A percentile compares a stretch with the other conserved stretches of the same genome.
Evolutionary conservation across 2,888 invertebrate species (phyloP).

Genomic region (Cryptus armator): DNA sequence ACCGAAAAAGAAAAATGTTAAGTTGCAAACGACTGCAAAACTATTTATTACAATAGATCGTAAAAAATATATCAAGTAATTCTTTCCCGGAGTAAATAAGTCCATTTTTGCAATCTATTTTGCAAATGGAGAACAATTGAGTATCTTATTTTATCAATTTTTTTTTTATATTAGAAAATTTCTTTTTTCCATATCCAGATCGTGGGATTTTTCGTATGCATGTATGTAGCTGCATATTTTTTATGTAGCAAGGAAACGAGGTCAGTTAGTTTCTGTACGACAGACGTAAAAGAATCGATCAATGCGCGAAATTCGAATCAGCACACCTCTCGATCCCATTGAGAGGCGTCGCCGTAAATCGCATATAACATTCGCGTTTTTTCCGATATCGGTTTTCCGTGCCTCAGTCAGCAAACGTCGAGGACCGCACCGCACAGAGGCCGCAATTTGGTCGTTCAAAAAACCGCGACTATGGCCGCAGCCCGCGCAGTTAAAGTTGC

Average conservation of each 20-base stretch:
- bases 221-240: slow-evolving; percentile 7
- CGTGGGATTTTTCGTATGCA: not conserved
- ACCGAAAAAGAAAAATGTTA: not conserved
- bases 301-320: not conserved
- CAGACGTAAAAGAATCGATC: slow-evolving; percentile 29
- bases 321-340: slow-evolving; percentile 44
- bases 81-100: no score
- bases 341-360: slow-evolving; percentile 48
- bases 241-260: not conserved
- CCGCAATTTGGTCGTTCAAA: slow-evolving; percentile 49
- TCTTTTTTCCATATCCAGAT: not conserved
- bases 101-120: no score
- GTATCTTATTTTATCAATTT: not conserved
- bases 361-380: slow-evolving; percentile 45
- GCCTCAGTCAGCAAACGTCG: slow-evolving; percentile 23
- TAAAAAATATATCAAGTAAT: no score
- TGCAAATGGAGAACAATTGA: no score
- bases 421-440: slow-evolving; percentile 11
- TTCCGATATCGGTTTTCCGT: slow-evolving; percentile 58
- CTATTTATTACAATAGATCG: no score
- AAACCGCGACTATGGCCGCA: not conserved
- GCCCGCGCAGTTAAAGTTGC: not conserved
- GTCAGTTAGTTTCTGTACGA: slow-evolving; percentile 25
- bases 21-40: no score
- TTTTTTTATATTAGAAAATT: not conserved